Base-by-base conservation (phyloP, 2,888 invertebrate species). In the Caenorhabditis panamensis region DNA sequence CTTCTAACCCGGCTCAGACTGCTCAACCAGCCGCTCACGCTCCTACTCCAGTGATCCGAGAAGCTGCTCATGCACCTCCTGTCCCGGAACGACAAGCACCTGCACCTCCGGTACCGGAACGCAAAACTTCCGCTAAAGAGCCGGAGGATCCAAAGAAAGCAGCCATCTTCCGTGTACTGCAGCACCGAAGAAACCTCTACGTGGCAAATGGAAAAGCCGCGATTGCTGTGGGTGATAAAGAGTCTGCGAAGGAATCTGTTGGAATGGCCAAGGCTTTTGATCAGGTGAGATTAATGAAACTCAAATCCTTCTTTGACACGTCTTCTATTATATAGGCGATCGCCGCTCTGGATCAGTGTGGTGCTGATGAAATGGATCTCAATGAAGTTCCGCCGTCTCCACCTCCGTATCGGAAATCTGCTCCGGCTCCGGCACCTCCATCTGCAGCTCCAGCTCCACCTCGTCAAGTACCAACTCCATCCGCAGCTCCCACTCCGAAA, bases 361-460 rank as follows among this genome's bases (percentile, higher is more conserved):
- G 72, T 1, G 87, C 79, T 2, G 87, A 86, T 11, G 84, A 87
- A 26, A 69, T 89, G 54, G 89, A 89, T 67, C 56, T 88, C 49
- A 79, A 51, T 16, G 89, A 89, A 26, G 86, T 89, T 64, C 89
- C 89, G 20, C 79, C 84, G 16, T 87, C 85, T 0, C 89, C 89
- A 2, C 86, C 83, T 11, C 88, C 88, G 4, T 89, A 89, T 63
- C 66, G 81, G 0, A 81, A 81, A 28, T 16, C 49, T 13, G 6
- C 62, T 11, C 24, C 59, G 18, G 2, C 64, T 24, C 49, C 28
- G n/a, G 24, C 59, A 13, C 58, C 59, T 24, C 47, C 47, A 1
- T 5, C 31, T 26, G 11, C 28, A n/a, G 26, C 61, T 8, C 58
- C 59, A 24, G 31, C 36, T 9, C 20, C 31, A 13, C 2, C 67